Percentiles rank a stretch among this genome's conserved stretches.
phyloP scores from a whole-genome alignment of 1,140 invertebrate species.

The Dreissena rostriformis region DNA sequence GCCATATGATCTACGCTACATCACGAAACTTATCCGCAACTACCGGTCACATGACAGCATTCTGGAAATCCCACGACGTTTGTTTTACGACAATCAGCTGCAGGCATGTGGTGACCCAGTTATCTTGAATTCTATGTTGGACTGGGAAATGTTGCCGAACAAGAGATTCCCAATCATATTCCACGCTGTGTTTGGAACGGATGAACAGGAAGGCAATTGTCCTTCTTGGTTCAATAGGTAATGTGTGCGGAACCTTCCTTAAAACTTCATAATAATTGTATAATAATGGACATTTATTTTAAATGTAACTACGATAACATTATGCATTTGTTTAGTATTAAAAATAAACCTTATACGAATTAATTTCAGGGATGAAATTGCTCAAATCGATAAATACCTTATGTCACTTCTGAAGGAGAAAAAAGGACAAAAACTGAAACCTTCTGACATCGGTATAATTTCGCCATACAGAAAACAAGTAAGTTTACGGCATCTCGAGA shows the following conservation, averaged over 20 bases:
- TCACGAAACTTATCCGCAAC: constrained; percentile 78
- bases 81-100: constrained; percentile 77
- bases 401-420: not conserved
- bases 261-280: no score
- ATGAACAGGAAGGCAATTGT: constrained; percentile 81
- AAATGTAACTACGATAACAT: no score
- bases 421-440: not conserved
- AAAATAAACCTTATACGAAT: not conserved
- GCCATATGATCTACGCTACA: constrained; percentile 40
- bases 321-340: no score
- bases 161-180: constrained; percentile 89
- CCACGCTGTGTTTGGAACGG: constrained; percentile 86
- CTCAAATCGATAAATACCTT: not conserved
- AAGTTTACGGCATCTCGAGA: not conserved
- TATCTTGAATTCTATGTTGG: constrained; percentile 73
- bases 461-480: not conserved
- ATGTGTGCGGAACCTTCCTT: not conserved
- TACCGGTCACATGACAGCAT: constrained; percentile 78
- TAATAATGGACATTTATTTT: no score
- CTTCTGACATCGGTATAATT: not conserved
- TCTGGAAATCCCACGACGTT: constrained; percentile 69
- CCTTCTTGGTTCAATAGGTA: constrained; percentile 93
- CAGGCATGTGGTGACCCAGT: constrained; percentile 80
- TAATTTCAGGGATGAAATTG: not conserved
- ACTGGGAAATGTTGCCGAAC: constrained; percentile 78